phyloP scores from a whole-genome alignment of 2,113 vertebrate species.

The Sturnus vulgaris region DNA sequence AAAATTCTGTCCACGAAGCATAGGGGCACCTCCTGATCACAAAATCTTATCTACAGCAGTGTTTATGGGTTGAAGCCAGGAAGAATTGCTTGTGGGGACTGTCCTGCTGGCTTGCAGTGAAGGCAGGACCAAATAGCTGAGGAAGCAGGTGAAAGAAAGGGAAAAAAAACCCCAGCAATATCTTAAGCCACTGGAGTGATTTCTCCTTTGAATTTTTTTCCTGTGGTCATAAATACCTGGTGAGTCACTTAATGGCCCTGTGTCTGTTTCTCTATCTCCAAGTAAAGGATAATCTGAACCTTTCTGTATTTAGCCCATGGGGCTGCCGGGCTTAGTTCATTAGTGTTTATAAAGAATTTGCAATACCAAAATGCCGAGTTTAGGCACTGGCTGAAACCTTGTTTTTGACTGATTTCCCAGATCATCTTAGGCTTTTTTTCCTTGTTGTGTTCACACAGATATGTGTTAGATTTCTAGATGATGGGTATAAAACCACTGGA shows the following conservation, averaged over 20 bases:
- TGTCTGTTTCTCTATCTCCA: neutral
- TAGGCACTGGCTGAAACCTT: neutral
- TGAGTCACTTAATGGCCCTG: neutral
- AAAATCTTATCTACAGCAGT: neutral
- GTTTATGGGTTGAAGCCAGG: neutral
- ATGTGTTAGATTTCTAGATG: neutral
- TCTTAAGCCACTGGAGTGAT: neutral
- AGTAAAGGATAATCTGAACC: neutral
- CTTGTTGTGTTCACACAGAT: neutral
- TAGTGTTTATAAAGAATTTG: neutral
- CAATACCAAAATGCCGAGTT: neutral
- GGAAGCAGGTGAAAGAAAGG: neutral
- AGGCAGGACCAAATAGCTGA: neutral
- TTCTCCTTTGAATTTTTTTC: neutral
- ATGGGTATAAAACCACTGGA: neutral
- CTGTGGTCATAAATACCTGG: slow-evolving; percentile 12
- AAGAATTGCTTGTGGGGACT: neutral
- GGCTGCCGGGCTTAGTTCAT: neutral
- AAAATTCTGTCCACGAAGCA: neutral
- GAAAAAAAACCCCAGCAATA: neutral
- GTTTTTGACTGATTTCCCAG: neutral
- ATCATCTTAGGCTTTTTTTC: neutral
- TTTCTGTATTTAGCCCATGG: neutral
- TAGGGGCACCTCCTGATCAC: neutral
- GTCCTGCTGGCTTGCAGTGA: neutral